Conservation (phyloP, 2,797 vertebrate species). For the Scolopax rusticola region DNA sequence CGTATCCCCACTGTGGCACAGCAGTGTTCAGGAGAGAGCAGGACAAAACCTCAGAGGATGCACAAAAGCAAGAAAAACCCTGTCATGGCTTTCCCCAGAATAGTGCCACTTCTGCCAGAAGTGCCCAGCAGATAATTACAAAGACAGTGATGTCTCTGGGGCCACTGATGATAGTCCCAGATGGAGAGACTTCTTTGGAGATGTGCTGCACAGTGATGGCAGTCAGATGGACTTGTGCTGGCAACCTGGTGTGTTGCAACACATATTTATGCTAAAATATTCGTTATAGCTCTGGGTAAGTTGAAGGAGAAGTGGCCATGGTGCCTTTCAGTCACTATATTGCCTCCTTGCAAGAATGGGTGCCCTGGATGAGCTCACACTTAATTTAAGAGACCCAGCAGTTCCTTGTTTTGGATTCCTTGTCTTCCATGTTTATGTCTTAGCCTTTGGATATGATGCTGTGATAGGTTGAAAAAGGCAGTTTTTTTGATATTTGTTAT, state of each 20-base stretch:
- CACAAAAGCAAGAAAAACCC: background rate
- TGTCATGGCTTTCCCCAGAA: background rate
- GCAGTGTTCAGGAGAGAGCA: background rate
- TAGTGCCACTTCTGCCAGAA: no score
- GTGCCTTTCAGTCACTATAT: background rate
- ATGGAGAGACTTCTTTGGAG: constrained; percentile 38
- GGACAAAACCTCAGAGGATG: background rate
- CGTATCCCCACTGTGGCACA: rapidly evolving
- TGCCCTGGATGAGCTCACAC: background rate
- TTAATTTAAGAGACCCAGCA: background rate
- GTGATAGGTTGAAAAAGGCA: background rate
- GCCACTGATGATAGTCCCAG: constrained; percentile 8
- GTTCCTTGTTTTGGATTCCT: background rate
- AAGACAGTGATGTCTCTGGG: constrained; percentile 62
- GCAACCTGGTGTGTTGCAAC: constrained; percentile 33
- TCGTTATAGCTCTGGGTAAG: background rate
- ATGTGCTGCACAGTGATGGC: constrained; percentile 38
- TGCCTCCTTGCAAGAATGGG: background rate
- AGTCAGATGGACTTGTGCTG: constrained; percentile 47
- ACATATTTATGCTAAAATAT: background rate
- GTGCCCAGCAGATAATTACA: background rate
- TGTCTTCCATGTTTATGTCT: background rate
- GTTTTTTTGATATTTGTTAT: background rate
- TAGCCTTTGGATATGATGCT: background rate
- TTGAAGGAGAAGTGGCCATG: background rate